Evolutionary conservation across 2,888 invertebrate genomes (phyloP), one percentile per base, ranked within the genome.

Genomic region (Operophtera brumata): DNA sequence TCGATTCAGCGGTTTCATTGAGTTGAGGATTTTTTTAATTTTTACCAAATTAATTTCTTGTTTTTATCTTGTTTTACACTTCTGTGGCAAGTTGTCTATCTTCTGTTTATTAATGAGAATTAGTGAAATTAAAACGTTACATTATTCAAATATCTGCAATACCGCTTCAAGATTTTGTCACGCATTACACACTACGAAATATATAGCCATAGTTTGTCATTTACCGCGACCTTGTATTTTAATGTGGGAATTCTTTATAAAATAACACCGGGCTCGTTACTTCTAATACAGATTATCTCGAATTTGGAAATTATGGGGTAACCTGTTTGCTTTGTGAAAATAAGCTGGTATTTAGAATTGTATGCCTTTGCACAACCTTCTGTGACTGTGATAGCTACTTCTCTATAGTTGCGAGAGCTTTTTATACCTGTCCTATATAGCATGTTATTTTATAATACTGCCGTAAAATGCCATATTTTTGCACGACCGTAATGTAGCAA

Each of bases 181-280:
- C 49, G 10, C 28, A 53, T 54, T 46, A 53, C 48, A 40, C 34
- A 55, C 34, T 26, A 45, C 47, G 35, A 56, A 47, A 48, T 64
- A 60, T 67, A n/a, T 66, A 53, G 61, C 47, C 53, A 34, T 28
- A 52, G 32, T 52, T 57, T 52, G 57, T 57, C 57, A 57, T 54
- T 45, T 57, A 40, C 54, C 59, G 58, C 65, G 78, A 76, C 85
- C 86, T 86, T 80, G 84, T 65, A 65, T 80, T 75, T 47, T 82
- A 82, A 80, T 83, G 86, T 86, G 84, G 78, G 86, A 86, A 84
- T 71, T 75, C 63, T 70, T 77, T 69, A 72, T 71, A 64, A n/a
- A 72, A 73, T 74, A 75, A 73, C 70, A 48, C 54, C 68, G 64
- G 13, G 66, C 65, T 75, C 71, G 75, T 80, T 76, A 74, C 70